phyloP scores from a whole-genome alignment of 2,113 vertebrate genomes.

The Bombycilla garrulus region DNA sequence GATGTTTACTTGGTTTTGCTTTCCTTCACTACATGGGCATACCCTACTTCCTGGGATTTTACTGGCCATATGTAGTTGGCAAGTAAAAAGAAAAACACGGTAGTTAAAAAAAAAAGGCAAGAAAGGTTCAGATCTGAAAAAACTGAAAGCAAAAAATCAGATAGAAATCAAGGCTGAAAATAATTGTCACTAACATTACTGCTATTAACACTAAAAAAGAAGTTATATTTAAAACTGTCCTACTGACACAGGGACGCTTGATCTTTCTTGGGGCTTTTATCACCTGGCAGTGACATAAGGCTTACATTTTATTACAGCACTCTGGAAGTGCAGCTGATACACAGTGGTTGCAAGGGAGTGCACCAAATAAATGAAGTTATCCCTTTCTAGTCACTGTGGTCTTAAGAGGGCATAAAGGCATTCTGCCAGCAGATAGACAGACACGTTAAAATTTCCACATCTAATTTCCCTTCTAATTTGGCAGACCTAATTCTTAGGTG shows the following conservation, averaged over 20 bases:
- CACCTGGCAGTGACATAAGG: background rate
- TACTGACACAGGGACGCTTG: background rate
- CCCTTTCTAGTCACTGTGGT: background rate
- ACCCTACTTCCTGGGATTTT: background rate
- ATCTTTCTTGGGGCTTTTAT: background rate
- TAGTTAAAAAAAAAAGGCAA: background rate
- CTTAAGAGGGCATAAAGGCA: background rate
- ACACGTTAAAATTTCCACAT: background rate
- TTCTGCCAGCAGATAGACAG: background rate
- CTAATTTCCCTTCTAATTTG: background rate
- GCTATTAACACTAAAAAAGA: background rate
- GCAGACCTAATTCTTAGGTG: background rate
- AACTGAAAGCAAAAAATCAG: background rate
- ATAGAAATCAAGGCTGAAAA: background rate
- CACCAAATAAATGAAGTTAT: background rate
- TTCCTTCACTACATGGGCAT: background rate
- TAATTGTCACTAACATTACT: background rate
- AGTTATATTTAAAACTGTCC: background rate
- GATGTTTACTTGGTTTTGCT: background rate
- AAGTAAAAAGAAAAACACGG: background rate
- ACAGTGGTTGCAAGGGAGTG: background rate
- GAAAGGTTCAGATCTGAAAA: background rate
- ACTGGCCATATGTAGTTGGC: background rate
- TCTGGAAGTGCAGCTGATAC: background rate
- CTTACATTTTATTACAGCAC: background rate